Evolutionary conservation across 2,797 vertebrate species (phyloP).

Genomic region (Cyclopterus lumpus): DNA sequence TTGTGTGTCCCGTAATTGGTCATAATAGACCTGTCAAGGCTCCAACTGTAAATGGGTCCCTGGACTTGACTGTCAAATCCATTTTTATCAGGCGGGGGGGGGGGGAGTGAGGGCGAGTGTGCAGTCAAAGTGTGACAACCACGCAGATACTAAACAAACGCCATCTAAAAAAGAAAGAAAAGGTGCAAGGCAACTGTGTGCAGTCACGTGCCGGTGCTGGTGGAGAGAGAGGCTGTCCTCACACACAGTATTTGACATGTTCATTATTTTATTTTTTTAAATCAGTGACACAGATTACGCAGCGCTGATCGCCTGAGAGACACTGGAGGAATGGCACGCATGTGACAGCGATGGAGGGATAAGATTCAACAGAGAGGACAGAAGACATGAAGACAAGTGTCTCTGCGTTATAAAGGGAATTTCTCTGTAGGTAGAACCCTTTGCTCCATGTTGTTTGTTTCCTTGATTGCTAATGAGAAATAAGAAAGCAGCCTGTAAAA

Average conservation of each 20-base stretch:
- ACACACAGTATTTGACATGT: conserved; percentile 17
- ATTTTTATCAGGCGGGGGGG: conserved; percentile 25
- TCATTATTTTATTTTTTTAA: conserved; percentile 26
- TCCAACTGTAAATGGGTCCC: conserved; percentile 48
- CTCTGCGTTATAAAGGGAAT: background rate
- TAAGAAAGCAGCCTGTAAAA: background rate
- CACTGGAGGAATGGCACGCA: conserved; percentile 51
- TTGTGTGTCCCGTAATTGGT: conserved; percentile 64
- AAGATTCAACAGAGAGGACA: conserved; percentile 1
- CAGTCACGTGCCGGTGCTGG: conserved; percentile 26
- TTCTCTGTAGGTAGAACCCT: background rate
- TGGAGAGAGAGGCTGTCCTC: conserved; percentile 17
- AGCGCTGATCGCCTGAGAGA: conserved; percentile 44
- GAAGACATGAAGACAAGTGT: background rate
- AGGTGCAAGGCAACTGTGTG: conserved; percentile 46
- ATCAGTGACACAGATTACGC: conserved; percentile 46
- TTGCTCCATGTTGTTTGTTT: background rate
- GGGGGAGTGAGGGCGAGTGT: conserved; percentile 22
- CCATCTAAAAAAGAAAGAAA: conserved; percentile 50
- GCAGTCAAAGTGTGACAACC: conserved; percentile 16
- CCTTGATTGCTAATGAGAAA: background rate
- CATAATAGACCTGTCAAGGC: conserved; percentile 67
- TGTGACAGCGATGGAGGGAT: conserved; percentile 47
- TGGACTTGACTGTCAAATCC: conserved; percentile 41
- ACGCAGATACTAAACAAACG: conserved; percentile 20